phyloP scores from a whole-genome alignment of 2,797 vertebrate genomes.

The Pteropus rufus region DNA sequence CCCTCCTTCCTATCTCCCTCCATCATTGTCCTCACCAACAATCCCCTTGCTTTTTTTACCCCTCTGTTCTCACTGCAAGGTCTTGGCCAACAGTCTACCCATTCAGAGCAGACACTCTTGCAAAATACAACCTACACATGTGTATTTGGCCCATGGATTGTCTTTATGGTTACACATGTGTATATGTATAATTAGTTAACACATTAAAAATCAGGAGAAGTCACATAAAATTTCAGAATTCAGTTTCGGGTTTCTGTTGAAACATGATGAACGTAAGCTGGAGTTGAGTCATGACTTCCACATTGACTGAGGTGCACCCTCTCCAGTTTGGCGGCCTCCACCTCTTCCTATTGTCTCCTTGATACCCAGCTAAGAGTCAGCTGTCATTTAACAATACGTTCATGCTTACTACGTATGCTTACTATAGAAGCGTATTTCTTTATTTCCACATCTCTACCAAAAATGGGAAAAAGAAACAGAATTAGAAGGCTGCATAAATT shows the following conservation, averaged over 20 bases:
- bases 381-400: background rate
- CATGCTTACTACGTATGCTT: background rate
- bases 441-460: background rate
- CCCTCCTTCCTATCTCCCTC: background rate
- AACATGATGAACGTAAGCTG: background rate
- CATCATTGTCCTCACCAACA: background rate
- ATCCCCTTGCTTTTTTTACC: background rate
- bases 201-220: background rate
- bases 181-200: background rate
- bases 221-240: background rate
- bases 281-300: background rate
- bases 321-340: background rate
- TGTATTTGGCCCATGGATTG: background rate
- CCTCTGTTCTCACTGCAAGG: background rate
- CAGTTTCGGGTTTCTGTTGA: background rate
- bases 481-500: background rate
- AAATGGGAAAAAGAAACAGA: background rate
- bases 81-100: background rate
- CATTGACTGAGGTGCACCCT: background rate
- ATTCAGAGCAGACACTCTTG: background rate
- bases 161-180: background rate
- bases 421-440: background rate
- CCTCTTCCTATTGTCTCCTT: background rate
- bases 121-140: background rate
- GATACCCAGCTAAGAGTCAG: background rate